phyloP scores from a whole-genome alignment of 2,888 invertebrate genomes.

The Microctonus hyperodae region DNA sequence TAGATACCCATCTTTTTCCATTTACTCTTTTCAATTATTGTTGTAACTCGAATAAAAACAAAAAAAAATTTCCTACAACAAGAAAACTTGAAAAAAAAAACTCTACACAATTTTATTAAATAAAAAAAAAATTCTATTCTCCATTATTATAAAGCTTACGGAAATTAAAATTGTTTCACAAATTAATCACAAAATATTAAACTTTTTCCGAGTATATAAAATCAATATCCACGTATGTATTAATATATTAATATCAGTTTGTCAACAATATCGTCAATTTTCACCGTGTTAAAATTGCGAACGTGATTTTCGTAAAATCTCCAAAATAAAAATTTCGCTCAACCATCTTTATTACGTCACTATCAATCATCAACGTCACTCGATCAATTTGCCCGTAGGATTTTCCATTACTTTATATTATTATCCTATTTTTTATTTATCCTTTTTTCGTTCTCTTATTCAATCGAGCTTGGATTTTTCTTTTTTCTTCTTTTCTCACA shows the following conservation, averaged over 20 bases:
- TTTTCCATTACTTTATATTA: neutral
- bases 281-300: neutral
- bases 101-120: too few relatives aligned
- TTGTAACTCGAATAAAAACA: neutral
- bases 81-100: neutral
- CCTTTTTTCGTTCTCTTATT: neutral
- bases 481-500: neutral
- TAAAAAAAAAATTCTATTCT: too few relatives aligned
- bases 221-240: neutral
- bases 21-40: neutral
- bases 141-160: too few relatives aligned
- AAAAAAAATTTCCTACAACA: neutral
- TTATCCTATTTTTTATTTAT: conserved; percentile 13
- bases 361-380: neutral
- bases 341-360: neutral
- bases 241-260: neutral
- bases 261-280: neutral
- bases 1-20: neutral
- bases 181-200: too few relatives aligned
- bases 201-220: too few relatives aligned
- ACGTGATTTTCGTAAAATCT: neutral
- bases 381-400: neutral
- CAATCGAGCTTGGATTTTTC: neutral
- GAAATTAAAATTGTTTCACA: too few relatives aligned
- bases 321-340: neutral